phyloP scores from a whole-genome alignment of 2,797 vertebrate species.

The Acrossocheilus fasciatus region DNA sequence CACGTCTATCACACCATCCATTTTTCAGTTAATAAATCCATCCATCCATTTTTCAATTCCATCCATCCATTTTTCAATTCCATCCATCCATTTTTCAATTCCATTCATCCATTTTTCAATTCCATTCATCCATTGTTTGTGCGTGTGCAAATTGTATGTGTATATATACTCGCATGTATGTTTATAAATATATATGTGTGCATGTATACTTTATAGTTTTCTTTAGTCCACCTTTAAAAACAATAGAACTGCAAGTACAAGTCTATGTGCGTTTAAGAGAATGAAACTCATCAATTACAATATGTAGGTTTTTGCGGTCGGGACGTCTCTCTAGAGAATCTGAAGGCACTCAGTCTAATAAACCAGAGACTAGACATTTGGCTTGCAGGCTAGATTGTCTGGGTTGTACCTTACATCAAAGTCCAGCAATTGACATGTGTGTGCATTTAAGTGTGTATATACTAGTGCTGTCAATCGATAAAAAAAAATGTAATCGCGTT shows the following conservation, averaged over 20 bases:
- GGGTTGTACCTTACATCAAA: not conserved
- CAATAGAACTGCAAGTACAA: not conserved
- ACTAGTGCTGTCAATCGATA: not conserved
- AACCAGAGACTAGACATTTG: constrained; percentile 2
- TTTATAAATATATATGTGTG: not conserved
- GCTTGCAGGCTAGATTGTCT: constrained; percentile 20
- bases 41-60: too few relatives aligned
- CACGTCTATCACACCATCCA: too few relatives aligned
- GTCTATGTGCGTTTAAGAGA: not conserved
- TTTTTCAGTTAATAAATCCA: not conserved
- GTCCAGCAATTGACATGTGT: not conserved
- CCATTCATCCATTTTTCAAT: not conserved
- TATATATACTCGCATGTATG: not conserved
- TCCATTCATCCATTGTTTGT: not conserved
- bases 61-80: too few relatives aligned
- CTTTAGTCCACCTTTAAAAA: not conserved
- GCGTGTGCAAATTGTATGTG: not conserved
- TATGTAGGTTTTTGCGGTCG: not conserved
- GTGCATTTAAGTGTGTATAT: not conserved
- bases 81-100: not conserved
- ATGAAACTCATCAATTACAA: not conserved
- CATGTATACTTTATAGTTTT: not conserved
- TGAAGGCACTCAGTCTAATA: constrained; percentile 8
- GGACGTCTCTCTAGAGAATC: constrained; percentile 1
- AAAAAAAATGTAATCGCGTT: too few relatives aligned